These are phyloP conservation scores for Oreonectes daqikongensis DNA, from an alignment of 2,797 vertebrate genomes.

Conservation along the genomic window DNA sequence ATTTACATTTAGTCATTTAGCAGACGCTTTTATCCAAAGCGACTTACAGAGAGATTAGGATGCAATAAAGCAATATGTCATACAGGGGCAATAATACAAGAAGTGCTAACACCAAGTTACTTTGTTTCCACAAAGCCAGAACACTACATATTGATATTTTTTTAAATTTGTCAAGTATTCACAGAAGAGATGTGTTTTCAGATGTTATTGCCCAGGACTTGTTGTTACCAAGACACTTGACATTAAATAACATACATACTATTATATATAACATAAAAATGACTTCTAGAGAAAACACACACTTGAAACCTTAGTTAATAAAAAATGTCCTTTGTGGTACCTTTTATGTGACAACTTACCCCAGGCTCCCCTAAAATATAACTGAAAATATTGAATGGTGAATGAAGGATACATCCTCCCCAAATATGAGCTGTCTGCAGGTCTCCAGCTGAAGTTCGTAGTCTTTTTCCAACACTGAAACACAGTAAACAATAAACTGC, in stretches of 20 bases:
- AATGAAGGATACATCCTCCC: slow-evolving; percentile 76
- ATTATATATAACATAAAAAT: neutral
- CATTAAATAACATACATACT: neutral
- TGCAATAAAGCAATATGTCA: too few relatives aligned
- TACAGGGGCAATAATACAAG: too few relatives aligned
- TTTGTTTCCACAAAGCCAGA: too few relatives aligned
- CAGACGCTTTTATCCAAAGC: too few relatives aligned
- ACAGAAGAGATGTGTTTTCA: too few relatives aligned
- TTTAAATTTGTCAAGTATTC: too few relatives aligned
- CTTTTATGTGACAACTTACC: neutral
- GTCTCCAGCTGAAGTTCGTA: slow-evolving; percentile 78
- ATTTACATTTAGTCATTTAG: too few relatives aligned
- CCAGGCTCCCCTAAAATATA: neutral
- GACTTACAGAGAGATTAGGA: too few relatives aligned
- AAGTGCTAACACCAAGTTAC: too few relatives aligned
- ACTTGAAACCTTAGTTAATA: neutral
- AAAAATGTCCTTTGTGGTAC: neutral
- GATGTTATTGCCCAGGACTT: neutral
- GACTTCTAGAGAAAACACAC: neutral
- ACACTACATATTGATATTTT: too few relatives aligned
- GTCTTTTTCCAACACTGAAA: slow-evolving; percentile 73
- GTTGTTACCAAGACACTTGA: too few relatives aligned
- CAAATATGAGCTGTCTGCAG: slow-evolving; percentile 78
- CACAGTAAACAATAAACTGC: slow-evolving; percentile 11
- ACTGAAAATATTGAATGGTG: neutral